Base-by-base conservation (phyloP, 2,113 vertebrate genomes). In the Phylloscopus whistleri region DNA sequence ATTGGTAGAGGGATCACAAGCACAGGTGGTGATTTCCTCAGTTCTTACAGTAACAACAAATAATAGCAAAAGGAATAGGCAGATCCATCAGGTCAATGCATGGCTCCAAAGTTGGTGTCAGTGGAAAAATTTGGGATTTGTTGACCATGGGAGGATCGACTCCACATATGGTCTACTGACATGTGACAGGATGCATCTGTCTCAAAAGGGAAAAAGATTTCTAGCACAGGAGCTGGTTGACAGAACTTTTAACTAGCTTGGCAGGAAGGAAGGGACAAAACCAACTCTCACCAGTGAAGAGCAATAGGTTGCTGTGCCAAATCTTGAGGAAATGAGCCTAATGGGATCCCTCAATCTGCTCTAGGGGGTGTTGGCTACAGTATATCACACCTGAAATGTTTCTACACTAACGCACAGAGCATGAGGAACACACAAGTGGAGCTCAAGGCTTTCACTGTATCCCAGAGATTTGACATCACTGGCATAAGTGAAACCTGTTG, bases 71-170 rank as follows among this genome's bases (percentile, higher is more conserved):
- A 85, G 13, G 16, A 67, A 30, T 30, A 49, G 43, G 43, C 10
- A 56, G 30, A 49, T 49, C 8, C 35, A 41, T 56, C 13, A 66
- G 16, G 13, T 41, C 43, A 46, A 4, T 24, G 12, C 16, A n/a
- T 30, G 30, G 35, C 35, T 56, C 30, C 8, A 12, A 85, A 30
- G 16, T 1, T 30, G 30, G 35, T 35, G 24, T 30, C 60, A 30
- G n/a, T 0, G 0, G 8, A 58, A 39, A 56, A 56, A 75, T 11
- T 2, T 24, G 6, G 24, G 8, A 56, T n/a, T 75, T 58, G 6
- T 41, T n/a, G 51, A 41, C 24, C 23, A n/a, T 64, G 19, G 30
- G 19, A 56, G 3, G 11, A 49, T 20, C 30, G 58, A 30, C 24
- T 24, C 10, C 13, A 49, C 35, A n/a, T 24, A 13, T 30, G 28